Percentiles rank a stretch among this genome's conserved stretches.
Conservation (phyloP, 2,797 vertebrate genomes). For the Emydoidea blandingii region DNA sequence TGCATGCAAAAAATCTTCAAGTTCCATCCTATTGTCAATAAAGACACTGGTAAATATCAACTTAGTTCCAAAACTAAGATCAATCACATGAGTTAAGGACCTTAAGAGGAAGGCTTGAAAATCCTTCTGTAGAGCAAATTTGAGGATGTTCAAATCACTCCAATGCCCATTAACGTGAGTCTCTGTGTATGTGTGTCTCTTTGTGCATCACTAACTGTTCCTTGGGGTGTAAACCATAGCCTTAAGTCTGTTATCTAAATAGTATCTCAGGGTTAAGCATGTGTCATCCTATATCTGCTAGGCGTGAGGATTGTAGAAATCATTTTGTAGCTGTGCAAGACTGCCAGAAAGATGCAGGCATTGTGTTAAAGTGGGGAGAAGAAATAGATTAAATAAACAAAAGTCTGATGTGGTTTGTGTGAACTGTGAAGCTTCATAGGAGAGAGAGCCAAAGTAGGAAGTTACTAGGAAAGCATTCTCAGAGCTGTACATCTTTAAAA, state of each 20-base stretch:
- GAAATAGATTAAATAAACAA: too few species aligned
- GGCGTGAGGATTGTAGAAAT: not conserved
- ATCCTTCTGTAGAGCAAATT: not conserved
- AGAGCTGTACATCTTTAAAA: too few species aligned
- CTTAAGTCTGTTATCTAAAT: not conserved
- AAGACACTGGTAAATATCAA: not conserved
- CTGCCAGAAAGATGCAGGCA: not conserved
- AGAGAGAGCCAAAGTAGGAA: too few species aligned
- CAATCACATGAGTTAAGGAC: not conserved
- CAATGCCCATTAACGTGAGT: not conserved
- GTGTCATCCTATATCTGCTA: not conserved
- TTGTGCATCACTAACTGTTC: not conserved
- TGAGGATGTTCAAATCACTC: not conserved
- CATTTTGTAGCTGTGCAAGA: not conserved
- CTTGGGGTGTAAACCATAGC: not conserved
- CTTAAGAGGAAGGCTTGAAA: not conserved
- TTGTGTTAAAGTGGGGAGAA: too few species aligned
- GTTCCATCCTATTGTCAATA: not conserved
- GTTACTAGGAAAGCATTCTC: too few species aligned
- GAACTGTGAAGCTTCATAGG: too few species aligned
- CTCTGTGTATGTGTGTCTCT: not conserved
- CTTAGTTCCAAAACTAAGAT: not conserved
- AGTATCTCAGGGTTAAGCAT: not conserved
- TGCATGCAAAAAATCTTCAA: not conserved
- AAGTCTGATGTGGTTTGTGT: too few species aligned